Conservation (phyloP, 2,797 vertebrate genomes). For the Sitta carolinensis region DNA sequence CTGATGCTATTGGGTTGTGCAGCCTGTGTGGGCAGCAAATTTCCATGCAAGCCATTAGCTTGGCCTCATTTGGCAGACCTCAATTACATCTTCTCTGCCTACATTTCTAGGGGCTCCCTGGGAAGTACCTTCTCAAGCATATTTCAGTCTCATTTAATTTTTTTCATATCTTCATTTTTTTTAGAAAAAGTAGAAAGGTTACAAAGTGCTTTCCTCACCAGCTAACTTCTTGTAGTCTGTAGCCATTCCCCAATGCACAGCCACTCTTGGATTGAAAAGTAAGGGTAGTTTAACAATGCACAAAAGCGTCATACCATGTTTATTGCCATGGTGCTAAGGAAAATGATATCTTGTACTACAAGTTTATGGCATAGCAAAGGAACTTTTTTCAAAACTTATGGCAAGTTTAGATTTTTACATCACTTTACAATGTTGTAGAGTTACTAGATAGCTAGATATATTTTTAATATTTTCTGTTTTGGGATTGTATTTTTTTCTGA, state of each 20-base stretch:
- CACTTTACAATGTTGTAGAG: not conserved
- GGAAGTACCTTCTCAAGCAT: not conserved
- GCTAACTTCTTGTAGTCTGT: not conserved
- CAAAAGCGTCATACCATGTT: not conserved
- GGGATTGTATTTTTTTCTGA: not conserved
- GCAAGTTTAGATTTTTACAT: conserved; percentile 11
- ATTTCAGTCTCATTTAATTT: not conserved
- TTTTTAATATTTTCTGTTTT: not conserved
- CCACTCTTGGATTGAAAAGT: not conserved
- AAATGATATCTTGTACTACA: not conserved
- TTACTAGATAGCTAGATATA: not conserved
- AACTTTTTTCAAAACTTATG: not conserved
- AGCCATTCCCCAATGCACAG: not conserved
- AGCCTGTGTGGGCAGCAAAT: not conserved
- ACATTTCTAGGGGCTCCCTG: not conserved
- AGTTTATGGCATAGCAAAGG: not conserved
- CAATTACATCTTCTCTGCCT: not conserved
- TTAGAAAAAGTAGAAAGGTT: not conserved
- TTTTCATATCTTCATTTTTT: not conserved
- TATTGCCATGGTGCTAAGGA: not conserved
- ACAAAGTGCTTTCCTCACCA: not conserved
- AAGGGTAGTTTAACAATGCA: not conserved
- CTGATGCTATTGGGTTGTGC: not conserved
- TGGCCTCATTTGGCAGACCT: not conserved
- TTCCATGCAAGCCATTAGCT: not conserved